phyloP scores from a whole-genome alignment of 2,113 vertebrate species.

The Pampusana beccarii region DNA sequence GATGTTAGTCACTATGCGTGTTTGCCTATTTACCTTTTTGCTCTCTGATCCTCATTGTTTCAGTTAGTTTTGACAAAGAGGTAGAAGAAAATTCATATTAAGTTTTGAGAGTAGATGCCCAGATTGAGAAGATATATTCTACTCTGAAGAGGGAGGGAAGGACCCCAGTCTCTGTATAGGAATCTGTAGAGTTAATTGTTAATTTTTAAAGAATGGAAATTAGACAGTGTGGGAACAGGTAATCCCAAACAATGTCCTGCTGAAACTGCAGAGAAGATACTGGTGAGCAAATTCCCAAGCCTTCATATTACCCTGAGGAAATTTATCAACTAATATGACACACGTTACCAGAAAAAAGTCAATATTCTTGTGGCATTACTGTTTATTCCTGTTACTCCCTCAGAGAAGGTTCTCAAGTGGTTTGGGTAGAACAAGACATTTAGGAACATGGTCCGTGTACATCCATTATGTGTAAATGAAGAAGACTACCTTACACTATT shows the following conservation, averaged over 20 bases:
- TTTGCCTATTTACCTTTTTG: not conserved
- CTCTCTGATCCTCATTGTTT: not conserved
- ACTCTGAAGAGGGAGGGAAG: not conserved
- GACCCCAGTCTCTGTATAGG: not conserved
- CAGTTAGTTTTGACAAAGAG: not conserved
- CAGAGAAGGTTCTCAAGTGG: not conserved
- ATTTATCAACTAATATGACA: not conserved
- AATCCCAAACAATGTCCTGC: not conserved
- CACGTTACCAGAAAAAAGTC: not conserved
- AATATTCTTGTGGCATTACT: not conserved
- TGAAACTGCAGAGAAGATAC: not conserved
- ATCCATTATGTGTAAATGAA: not conserved
- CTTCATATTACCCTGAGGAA: not conserved
- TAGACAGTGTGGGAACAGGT: not conserved
- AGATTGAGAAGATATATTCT: not conserved
- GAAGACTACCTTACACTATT: constrained; percentile 3
- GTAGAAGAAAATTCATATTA: not conserved
- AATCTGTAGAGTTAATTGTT: not conserved
- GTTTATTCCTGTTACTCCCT: not conserved
- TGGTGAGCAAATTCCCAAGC: not conserved
- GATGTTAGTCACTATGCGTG: not conserved
- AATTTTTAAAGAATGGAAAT: not conserved
- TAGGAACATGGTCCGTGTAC: not conserved
- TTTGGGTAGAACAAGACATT: constrained; percentile 15
- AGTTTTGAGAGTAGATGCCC: not conserved